Percentiles rank a stretch among this genome's conserved stretches.
phyloP scores from a whole-genome alignment of 2,113 vertebrate genomes.

The Turdus rufiventris region DNA sequence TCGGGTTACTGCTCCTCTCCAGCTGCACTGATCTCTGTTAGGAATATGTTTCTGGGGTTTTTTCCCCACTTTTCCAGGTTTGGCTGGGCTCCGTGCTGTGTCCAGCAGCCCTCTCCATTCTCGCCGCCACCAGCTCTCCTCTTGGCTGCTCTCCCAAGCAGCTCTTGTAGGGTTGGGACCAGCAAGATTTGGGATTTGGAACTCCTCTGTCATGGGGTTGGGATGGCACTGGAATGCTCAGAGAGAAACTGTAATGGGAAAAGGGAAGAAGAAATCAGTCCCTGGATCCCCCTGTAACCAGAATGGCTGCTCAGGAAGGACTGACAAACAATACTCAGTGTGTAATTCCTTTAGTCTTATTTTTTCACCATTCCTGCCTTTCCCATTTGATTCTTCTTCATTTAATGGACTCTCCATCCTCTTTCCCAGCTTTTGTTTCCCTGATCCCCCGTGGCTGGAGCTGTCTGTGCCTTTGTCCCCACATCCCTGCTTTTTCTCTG shows the following conservation, averaged over 20 bases:
- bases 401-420: not conserved
- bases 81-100: rapidly evolving
- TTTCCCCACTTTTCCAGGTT: not conserved
- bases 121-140: not conserved
- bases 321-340: rapidly evolving
- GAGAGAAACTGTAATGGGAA: not conserved
- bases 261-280: not conserved
- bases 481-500: not conserved
- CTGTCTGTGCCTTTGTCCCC: not conserved
- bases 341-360: not conserved
- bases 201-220: not conserved
- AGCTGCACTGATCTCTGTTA: not conserved
- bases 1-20: not conserved
- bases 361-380: not conserved
- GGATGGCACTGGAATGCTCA: not conserved
- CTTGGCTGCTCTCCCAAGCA: not conserved
- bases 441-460: not conserved
- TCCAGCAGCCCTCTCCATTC: not conserved
- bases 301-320: not conserved
- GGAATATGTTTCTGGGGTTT: not conserved
- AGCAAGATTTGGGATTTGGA: not conserved
- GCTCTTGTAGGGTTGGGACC: not conserved
- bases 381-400: not conserved
- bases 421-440: not conserved
- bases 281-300: not conserved